Percentiles rank a stretch among this genome's conserved stretches.
phyloP scores from a whole-genome alignment of 1,140 invertebrate species.

The Lanistes nyassanus region DNA sequence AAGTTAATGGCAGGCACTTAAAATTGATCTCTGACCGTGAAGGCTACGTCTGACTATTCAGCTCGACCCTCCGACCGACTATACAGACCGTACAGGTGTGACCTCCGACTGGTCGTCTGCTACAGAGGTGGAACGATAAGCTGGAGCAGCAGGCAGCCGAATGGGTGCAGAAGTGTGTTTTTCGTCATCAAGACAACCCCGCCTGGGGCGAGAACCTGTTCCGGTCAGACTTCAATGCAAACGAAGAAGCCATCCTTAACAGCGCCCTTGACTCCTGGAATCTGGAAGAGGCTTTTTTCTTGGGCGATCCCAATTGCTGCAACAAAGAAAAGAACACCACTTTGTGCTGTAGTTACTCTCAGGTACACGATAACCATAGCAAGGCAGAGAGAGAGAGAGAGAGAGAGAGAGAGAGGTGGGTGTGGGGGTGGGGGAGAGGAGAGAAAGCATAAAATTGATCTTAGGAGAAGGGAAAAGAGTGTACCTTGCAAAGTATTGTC shows the following conservation, averaged over 20 bases:
- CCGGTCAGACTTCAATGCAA: background rate
- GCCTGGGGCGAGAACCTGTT: conserved; percentile 18
- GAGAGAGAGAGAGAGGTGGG: conserved; percentile 8
- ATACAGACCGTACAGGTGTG: no score
- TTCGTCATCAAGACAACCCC: background rate
- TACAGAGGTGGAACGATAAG: conserved; percentile 3
- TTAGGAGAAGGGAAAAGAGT: background rate
- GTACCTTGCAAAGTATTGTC: background rate
- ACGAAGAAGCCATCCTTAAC: background rate
- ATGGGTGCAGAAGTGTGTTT: conserved; percentile 10
- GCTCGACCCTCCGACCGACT: no score
- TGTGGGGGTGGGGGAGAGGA: background rate
- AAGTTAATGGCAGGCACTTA: no score
- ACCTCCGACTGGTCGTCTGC: no score
- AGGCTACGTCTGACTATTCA: no score
- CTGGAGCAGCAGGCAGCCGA: conserved; percentile 5
- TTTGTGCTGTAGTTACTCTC: conserved; percentile 12
- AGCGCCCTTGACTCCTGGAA: background rate
- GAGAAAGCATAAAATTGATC: background rate
- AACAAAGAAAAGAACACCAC: conserved; percentile 5
- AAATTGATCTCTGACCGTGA: no score
- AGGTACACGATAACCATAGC: background rate
- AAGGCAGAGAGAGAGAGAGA: conserved; percentile 8
- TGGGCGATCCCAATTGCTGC: conserved; percentile 1
- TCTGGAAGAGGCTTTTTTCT: background rate